These are phyloP conservation scores for Sebastes minor DNA, from an alignment of 2,797 vertebrate genomes.

Conservation along the genomic window DNA sequence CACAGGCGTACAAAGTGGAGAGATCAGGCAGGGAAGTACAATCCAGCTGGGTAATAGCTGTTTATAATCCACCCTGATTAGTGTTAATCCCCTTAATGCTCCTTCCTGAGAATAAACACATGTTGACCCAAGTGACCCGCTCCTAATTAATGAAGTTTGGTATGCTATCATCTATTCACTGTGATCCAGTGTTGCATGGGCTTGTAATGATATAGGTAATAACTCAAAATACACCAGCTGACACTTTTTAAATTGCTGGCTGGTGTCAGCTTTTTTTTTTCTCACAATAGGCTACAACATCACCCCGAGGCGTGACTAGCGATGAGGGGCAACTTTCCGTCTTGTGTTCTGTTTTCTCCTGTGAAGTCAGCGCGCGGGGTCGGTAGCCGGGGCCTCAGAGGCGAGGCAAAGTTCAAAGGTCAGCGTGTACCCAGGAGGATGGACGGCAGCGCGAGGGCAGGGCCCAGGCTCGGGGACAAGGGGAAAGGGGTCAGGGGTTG, in stretches of 20 bases:
- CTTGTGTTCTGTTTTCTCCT: conserved; percentile 65
- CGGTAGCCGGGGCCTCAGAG: conserved; percentile 63
- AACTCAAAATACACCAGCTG: conserved; percentile 30
- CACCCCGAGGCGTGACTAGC: conserved; percentile 49
- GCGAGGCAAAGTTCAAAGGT: conserved; percentile 77
- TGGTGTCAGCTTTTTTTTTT: conserved; percentile 20
- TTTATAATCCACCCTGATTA: conserved; percentile 78
- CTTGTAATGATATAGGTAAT: not conserved
- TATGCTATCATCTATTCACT: conserved; percentile 8
- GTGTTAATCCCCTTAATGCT: conserved; percentile 72
- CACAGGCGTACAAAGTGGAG: conserved; percentile 51
- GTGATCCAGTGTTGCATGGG: not conserved
- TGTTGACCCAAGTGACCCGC: conserved; percentile 71
- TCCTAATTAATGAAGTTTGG: conserved; percentile 70
- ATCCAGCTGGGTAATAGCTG: conserved; percentile 64
- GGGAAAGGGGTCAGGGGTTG: conserved; percentile 70
- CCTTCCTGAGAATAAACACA: conserved; percentile 75
- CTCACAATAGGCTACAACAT: conserved; percentile 1
- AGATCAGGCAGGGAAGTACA: conserved; percentile 57
- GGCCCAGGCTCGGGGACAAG: conserved; percentile 70
- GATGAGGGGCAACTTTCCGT: conserved; percentile 58
- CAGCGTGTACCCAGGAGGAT: conserved; percentile 69
- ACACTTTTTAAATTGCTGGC: conserved; percentile 15
- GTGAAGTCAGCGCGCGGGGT: conserved; percentile 69
- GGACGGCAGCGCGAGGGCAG: conserved; percentile 59